Base-by-base conservation (phyloP, 1,140 invertebrate genomes). In the Drosophila chauvacae region DNA sequence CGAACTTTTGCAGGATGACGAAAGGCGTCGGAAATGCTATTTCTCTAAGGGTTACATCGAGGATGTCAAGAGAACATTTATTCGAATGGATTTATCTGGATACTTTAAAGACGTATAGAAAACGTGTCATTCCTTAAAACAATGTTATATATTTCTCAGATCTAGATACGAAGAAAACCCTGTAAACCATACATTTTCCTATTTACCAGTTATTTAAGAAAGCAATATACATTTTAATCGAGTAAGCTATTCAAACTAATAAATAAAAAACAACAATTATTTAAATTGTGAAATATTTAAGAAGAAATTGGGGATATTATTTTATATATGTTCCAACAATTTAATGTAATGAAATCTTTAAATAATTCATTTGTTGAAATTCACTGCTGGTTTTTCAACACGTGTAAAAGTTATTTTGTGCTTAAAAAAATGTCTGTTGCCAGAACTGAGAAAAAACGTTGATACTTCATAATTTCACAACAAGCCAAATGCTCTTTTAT, bases 1-100 rank as follows among this genome's bases (percentile, higher is more conserved):
- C 2, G 75, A 78, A 1, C 18, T 79, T 7, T 9, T 79, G 13
- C 59, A 72, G 9, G 58, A 72, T n/a, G 44, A 79, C 11, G 77
- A 79, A n/a, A 42, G 23, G 3, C 55, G 66, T 2, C 39, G 44
- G 2, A 44, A 45, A 2, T 44, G 35, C n/a, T 78, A 57, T 16
- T 37, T 16, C 30, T 41, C 45, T 10, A 6, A 60, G 13, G 77
- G 58, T 4, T 79, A 72, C 30, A 65, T 79, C 14, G 28, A 78
- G 1, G 59, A 79, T 45, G 20, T 78, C 0, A 61, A 64, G 14
- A 59, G 3, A 33, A 2, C 57, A 33, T 33, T 79, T 14, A 2
- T 16, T 6, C 30, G 48, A 9, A 45, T 48, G 37, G 75, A 78
- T 9, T 20, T 64, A 9, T 37, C 3, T 9, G 73, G 53, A 10